Conservation (phyloP, 2,113 vertebrate species). For the Festucalex cinctus region DNA sequence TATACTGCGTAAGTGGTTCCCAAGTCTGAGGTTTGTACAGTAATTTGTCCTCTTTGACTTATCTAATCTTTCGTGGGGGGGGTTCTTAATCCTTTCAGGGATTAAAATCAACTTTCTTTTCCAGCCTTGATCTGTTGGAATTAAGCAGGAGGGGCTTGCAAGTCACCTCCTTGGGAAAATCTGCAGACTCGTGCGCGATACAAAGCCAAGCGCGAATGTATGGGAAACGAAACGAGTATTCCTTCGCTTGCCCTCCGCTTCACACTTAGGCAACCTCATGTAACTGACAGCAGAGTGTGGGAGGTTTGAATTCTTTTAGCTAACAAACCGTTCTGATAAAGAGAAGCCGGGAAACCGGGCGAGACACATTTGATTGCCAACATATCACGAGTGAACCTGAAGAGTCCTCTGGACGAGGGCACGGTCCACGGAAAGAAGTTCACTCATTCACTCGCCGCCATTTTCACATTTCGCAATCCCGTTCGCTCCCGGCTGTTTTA, state of each 20-base stretch:
- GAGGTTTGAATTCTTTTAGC: constrained; percentile 7
- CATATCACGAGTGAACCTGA: constrained; percentile 42
- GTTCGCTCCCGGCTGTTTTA: too few relatives aligned
- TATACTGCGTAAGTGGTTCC: constrained; percentile 52
- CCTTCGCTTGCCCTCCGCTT: constrained; percentile 24
- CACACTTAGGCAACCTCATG: constrained; percentile 11
- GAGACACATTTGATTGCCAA: constrained; percentile 21
- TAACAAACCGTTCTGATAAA: constrained; percentile 13
- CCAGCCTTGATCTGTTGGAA: constrained; percentile 54
- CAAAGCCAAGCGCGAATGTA: constrained; percentile 37
- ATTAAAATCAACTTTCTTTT: constrained; percentile 63
- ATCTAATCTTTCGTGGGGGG: constrained; percentile 60
- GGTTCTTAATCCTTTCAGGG: constrained; percentile 58
- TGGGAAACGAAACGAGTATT: constrained; percentile 44
- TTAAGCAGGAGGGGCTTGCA: constrained; percentile 25
- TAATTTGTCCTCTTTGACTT: constrained; percentile 59
- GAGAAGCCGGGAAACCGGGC: background rate
- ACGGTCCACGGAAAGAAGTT: constrained; percentile 34
- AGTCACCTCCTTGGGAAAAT: constrained; percentile 48
- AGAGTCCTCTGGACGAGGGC: background rate
- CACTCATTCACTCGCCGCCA: too few relatives aligned
- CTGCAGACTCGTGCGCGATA: constrained; percentile 43
- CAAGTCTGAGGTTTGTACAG: constrained; percentile 59
- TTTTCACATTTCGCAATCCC: too few relatives aligned
- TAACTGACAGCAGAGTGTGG: constrained; percentile 14